These are phyloP conservation scores for Henricia sp. DNA, from an alignment of 53 echinoderm and acorn worm species.

Conservation along the genomic window DNA sequence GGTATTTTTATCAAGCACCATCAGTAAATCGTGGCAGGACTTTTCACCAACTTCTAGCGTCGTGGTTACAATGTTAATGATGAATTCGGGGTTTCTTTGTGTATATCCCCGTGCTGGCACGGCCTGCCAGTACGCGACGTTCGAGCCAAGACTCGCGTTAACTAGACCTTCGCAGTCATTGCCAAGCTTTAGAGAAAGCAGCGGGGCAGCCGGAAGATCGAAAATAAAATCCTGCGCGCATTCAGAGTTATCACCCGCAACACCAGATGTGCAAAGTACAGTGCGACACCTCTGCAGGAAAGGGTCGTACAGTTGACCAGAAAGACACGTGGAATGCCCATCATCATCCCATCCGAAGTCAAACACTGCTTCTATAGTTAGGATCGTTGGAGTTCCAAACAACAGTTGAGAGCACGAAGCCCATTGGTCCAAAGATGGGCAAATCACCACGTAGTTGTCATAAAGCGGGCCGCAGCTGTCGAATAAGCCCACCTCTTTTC, in stretches of 20 bases:
- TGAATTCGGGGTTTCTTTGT: background rate
- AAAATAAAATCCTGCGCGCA: background rate
- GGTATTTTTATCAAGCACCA: background rate
- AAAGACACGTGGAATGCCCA: background rate
- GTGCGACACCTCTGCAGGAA: conserved; percentile 29
- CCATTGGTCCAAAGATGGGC: background rate
- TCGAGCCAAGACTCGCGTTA: background rate
- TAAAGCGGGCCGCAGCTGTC: background rate
- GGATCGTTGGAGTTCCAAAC: background rate
- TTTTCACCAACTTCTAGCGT: background rate
- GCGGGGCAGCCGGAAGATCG: background rate
- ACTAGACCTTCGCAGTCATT: background rate
- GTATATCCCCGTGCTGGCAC: background rate
- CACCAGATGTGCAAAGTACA: background rate
- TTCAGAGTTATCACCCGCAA: background rate
- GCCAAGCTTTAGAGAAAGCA: background rate
- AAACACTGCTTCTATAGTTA: conserved; percentile 18
- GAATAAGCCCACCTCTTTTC: background rate
- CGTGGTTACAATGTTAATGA: background rate
- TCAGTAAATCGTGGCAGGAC: too few relatives aligned
- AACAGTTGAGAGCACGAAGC: background rate
- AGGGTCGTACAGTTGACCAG: conserved; percentile 48
- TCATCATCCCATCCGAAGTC: conserved; percentile 37
- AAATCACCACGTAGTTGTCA: too few relatives aligned
- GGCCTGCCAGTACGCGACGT: background rate